Evolutionary conservation across 2,888 invertebrate genomes (phyloP).

Genomic region (Melinaea marsaeus): DNA sequence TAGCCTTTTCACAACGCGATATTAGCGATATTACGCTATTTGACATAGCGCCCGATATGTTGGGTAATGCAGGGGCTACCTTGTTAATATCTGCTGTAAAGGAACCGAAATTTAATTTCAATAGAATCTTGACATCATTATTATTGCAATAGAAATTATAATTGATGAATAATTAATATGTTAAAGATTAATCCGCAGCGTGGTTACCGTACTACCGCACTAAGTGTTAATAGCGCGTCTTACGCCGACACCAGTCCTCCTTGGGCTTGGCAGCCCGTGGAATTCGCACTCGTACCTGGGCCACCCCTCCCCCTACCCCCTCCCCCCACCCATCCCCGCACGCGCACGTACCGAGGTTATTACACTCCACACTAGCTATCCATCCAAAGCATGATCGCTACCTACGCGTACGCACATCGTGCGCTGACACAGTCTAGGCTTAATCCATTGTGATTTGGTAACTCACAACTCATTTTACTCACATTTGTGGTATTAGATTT

Average conservation of each 20-base stretch:
- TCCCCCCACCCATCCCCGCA: slow-evolving; percentile 33
- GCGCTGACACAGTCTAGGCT: slow-evolving; percentile 24
- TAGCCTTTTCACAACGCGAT: too few species aligned
- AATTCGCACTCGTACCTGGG: slow-evolving; percentile 44
- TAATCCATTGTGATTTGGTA: slow-evolving; percentile 23
- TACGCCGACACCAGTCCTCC: slow-evolving; percentile 47
- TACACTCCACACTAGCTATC: slow-evolving; percentile 56
- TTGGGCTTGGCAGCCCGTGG: slow-evolving; percentile 50
- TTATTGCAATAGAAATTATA: not conserved
- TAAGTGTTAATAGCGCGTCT: slow-evolving; percentile 34
- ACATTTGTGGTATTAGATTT: not conserved
- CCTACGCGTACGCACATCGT: slow-evolving; percentile 41
- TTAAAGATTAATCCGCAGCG: not conserved
- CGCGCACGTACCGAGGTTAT: slow-evolving; percentile 57
- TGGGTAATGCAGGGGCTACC: too few species aligned
- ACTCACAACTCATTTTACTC: slow-evolving; percentile 15
- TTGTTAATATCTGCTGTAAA: not conserved
- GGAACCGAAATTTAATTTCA: not conserved
- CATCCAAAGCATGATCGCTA: slow-evolving; percentile 33
- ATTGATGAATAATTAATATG: too few species aligned
- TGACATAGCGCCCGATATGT: too few species aligned
- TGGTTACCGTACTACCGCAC: slow-evolving; percentile 19
- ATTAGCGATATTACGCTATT: too few species aligned
- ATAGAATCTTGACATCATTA: not conserved
- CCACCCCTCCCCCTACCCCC: slow-evolving; percentile 26